phyloP scores from a whole-genome alignment of 2,888 invertebrate species.

The Parnassius apollo region DNA sequence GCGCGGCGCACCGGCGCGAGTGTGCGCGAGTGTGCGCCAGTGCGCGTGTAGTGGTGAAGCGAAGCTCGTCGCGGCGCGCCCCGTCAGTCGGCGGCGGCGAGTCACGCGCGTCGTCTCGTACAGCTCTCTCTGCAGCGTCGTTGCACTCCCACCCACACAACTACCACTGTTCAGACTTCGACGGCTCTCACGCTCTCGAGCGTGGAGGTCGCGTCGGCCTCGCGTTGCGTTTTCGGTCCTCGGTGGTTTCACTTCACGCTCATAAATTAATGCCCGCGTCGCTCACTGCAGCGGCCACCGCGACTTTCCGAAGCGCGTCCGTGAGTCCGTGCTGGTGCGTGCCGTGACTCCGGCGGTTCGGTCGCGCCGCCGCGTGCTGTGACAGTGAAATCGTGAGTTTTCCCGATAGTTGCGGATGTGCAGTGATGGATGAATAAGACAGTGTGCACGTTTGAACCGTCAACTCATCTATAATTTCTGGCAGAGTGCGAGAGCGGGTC shows the following conservation, averaged over 20 bases:
- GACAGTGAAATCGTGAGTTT: conserved; percentile 78
- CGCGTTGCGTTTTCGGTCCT: conserved; percentile 56
- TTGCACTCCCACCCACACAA: conserved; percentile 61
- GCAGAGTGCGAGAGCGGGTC: conserved; percentile 65
- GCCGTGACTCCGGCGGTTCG: conserved; percentile 64
- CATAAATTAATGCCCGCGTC: conserved; percentile 38
- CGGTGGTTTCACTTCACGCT: conserved; percentile 54
- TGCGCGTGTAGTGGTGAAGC: conserved; percentile 60
- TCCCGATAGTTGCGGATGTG: conserved; percentile 76
- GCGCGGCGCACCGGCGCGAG: conserved; percentile 40
- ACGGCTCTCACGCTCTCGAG: conserved; percentile 73
- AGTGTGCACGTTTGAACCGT: conserved; percentile 58
- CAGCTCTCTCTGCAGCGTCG: conserved; percentile 53
- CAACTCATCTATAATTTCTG: conserved; percentile 57
- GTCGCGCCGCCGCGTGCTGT: conserved; percentile 68
- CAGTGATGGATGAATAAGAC: conserved; percentile 78
- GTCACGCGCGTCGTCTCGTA: conserved; percentile 76
- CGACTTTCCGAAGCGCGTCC: conserved; percentile 51
- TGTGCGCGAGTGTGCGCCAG: conserved; percentile 65
- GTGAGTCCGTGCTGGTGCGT: conserved; percentile 58
- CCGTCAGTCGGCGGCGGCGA: conserved; percentile 79
- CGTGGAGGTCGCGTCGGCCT: conserved; percentile 69
- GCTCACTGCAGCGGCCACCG: conserved; percentile 54
- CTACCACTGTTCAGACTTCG: conserved; percentile 66
- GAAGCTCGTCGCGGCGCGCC: conserved; percentile 71